Conservation (phyloP, 2,797 vertebrate species). For the Notolabrus celidotus region DNA sequence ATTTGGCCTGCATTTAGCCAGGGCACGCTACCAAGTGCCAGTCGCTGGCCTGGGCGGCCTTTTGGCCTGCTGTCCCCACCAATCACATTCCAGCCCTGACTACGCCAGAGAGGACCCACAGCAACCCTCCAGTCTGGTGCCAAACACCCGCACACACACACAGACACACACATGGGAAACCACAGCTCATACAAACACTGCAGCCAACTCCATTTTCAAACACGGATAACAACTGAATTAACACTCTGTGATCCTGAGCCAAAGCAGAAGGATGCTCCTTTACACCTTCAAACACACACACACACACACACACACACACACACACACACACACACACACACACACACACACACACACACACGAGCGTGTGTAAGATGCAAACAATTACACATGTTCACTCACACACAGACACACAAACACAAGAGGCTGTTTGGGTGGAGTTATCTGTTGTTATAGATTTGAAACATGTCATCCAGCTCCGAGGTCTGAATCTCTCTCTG, state of each 20-base stretch:
- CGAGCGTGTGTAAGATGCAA: constrained; percentile 15
- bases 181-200: constrained; percentile 58
- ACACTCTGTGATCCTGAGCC: constrained; percentile 77
- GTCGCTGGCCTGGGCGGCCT: constrained; percentile 74
- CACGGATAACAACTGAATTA: constrained; percentile 86
- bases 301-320: constrained; percentile 38
- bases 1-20: constrained; percentile 74
- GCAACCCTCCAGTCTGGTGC: constrained; percentile 70
- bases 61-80: constrained; percentile 75
- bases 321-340: constrained; percentile 38
- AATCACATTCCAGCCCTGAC: constrained; percentile 73
- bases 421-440: constrained; percentile 50
- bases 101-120: constrained; percentile 72
- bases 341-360: constrained; percentile 44
- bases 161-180: constrained; percentile 34
- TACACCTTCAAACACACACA: constrained; percentile 55
- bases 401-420: constrained; percentile 9
- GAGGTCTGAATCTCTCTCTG: constrained; percentile 17
- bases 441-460: constrained; percentile 57
- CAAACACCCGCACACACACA: constrained; percentile 51
- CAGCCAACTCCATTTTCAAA: constrained; percentile 80
- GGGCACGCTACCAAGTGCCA: constrained; percentile 78
- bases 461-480: constrained; percentile 53
- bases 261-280: constrained; percentile 81
- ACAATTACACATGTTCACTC: constrained; percentile 18